Percentiles rank a stretch among this genome's conserved stretches.
phyloP scores from a whole-genome alignment of 1,140 invertebrate species.

The Drosophila repleta region DNA sequence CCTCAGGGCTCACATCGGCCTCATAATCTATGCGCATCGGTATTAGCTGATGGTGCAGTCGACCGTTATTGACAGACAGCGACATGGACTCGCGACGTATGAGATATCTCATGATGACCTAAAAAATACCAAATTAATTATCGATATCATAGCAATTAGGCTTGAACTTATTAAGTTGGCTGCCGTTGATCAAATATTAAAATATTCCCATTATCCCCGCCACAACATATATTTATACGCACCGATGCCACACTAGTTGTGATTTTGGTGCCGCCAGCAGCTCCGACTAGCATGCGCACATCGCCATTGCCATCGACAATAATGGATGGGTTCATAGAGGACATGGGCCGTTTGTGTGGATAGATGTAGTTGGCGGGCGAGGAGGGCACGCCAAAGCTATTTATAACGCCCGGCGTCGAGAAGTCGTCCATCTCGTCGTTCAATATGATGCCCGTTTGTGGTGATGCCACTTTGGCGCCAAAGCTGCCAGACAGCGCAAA shows the following conservation, averaged over 20 bases:
- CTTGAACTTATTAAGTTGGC: not conserved
- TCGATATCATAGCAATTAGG: not conserved
- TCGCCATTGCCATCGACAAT: constrained; percentile 91
- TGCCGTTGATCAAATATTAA: not conserved
- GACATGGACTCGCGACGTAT: constrained; percentile 90
- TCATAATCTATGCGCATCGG: constrained; percentile 89
- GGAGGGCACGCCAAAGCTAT: constrained; percentile 92
- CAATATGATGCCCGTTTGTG: constrained; percentile 94
- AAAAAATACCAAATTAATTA: not conserved
- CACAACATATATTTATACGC: not conserved
- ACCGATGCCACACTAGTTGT: constrained; percentile 89
- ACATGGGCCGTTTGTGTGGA: constrained; percentile 94
- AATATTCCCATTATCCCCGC: not conserved
- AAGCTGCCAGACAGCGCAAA: constrained; percentile 86
- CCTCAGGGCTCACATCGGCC: constrained; percentile 50
- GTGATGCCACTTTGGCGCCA: constrained; percentile 90
- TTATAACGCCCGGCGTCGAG: constrained; percentile 91
- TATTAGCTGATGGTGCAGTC: constrained; percentile 96
- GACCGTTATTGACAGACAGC: constrained; percentile 90
- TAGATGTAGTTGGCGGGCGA: constrained; percentile 93
- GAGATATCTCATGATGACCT: constrained; percentile 89
- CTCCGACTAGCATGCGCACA: constrained; percentile 93
- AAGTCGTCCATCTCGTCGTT: constrained; percentile 99
- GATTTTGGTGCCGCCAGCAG: constrained; percentile 96
- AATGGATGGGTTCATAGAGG: constrained; percentile 96